These are phyloP conservation scores for Dicycla oo DNA, from an alignment of 2,888 invertebrate species.

Conservation along the genomic window DNA sequence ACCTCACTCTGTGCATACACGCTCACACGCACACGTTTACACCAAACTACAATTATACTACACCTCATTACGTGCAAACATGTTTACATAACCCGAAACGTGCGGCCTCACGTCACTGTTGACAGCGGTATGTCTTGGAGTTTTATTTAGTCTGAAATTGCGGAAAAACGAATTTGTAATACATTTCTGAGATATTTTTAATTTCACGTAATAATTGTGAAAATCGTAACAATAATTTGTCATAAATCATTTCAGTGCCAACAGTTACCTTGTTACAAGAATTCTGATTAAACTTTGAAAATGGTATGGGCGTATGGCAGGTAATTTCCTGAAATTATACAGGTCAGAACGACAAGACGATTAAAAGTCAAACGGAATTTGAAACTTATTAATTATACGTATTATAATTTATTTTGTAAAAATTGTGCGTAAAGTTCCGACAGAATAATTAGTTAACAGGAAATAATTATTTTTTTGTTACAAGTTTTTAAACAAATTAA, in stretches of 20 bases:
- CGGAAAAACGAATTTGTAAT: no score
- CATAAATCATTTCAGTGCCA: constrained; percentile 53
- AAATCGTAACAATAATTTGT: neutral
- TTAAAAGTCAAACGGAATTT: constrained; percentile 42
- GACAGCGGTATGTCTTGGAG: no score
- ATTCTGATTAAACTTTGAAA: constrained; percentile 51
- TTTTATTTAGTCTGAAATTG: no score
- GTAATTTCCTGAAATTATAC: constrained; percentile 57
- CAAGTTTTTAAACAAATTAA: constrained; percentile 1
- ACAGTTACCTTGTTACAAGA: constrained; percentile 51
- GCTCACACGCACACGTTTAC: no score
- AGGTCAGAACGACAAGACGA: constrained; percentile 27
- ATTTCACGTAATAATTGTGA: no score
- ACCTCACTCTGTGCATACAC: no score
- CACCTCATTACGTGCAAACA: no score
- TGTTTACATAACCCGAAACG: no score
- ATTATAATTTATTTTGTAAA: constrained; percentile 14
- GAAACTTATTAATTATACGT: constrained; percentile 20
- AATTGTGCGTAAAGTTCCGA: constrained; percentile 7
- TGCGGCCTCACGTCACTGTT: no score
- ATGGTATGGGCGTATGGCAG: constrained; percentile 11
- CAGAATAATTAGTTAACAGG: constrained; percentile 4
- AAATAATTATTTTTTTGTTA: neutral
- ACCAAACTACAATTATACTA: no score
- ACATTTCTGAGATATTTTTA: no score